phyloP scores from a whole-genome alignment of 37 sponge, comb jelly and placozoan species.

The Diacarnus erythraeanus region DNA sequence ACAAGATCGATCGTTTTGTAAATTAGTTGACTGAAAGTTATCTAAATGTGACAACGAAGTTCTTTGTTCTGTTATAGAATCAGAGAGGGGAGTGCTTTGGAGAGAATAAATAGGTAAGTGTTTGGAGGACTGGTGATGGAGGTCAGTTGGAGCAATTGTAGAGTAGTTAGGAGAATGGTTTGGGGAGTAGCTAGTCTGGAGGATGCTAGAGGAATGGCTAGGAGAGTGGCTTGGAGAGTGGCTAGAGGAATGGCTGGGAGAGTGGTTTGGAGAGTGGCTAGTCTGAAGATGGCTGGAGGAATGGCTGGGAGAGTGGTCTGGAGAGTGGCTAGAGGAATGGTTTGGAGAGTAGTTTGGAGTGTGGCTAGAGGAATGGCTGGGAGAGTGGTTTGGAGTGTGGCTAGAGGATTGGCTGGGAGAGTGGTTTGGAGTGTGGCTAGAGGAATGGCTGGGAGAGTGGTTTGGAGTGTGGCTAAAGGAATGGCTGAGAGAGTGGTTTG shows the following conservation, averaged over 20 bases:
- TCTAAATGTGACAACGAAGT: too few species aligned
- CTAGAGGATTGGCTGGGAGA: not conserved
- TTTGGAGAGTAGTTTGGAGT: not conserved
- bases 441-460: not conserved
- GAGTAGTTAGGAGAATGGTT: not conserved
- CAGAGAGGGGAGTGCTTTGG: too few species aligned
- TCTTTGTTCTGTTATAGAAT: too few species aligned
- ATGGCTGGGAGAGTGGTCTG: conserved; percentile 2
- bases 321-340: not conserved
- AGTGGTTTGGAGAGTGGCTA: not conserved
- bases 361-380: conserved; percentile 22
- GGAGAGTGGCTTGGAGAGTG: not conserved
- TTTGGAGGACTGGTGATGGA: too few species aligned
- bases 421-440: not conserved
- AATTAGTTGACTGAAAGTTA: too few species aligned
- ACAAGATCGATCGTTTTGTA: too few species aligned
- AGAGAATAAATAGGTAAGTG: too few species aligned
- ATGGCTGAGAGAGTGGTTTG: not conserved
- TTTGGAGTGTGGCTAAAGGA: not conserved
- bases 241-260: not conserved
- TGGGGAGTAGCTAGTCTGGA: not conserved
- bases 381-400: not conserved
- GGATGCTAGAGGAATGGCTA: not conserved
- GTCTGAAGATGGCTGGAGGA: too few species aligned
- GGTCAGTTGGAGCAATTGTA: too few species aligned